Conservation (phyloP, 2,113 vertebrate species). For the Oxyruncus cristatus region DNA sequence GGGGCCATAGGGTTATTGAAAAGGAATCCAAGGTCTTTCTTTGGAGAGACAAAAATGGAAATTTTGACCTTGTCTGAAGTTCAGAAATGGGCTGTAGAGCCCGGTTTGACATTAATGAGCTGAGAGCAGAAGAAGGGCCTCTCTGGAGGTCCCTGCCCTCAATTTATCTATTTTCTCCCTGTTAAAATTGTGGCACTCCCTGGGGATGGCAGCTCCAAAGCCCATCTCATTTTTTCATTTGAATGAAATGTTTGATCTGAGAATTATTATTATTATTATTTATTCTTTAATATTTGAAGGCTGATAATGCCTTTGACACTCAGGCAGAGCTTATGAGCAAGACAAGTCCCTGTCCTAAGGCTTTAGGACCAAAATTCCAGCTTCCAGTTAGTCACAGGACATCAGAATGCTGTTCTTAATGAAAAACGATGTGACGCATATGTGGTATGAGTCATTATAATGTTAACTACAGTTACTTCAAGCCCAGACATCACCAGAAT, state of each 20-base stretch:
- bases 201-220: not conserved
- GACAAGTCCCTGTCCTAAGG: not conserved
- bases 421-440: constrained; percentile 55
- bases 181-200: not conserved
- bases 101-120: not conserved
- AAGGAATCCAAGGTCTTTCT: not conserved
- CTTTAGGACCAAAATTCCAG: not conserved
- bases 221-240: not conserved
- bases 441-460: constrained; percentile 57
- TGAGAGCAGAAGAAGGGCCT: not conserved
- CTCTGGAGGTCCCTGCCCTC: constrained; percentile 21
- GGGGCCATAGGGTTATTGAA: not conserved
- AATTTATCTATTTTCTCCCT: constrained; percentile 31
- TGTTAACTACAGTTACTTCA: constrained; percentile 62
- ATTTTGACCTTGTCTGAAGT: constrained; percentile 31
- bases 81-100: not conserved
- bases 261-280: not conserved
- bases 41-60: constrained; percentile 1
- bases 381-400: constrained; percentile 46
- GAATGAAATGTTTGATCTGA: constrained; percentile 11
- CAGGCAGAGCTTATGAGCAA: not conserved
- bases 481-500: constrained; percentile 12
- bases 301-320: not conserved
- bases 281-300: not conserved
- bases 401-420: constrained; percentile 42